Evolutionary conservation across 2,797 vertebrate genomes (phyloP).

Genomic region (Pseudochaenichthys georgianus): DNA sequence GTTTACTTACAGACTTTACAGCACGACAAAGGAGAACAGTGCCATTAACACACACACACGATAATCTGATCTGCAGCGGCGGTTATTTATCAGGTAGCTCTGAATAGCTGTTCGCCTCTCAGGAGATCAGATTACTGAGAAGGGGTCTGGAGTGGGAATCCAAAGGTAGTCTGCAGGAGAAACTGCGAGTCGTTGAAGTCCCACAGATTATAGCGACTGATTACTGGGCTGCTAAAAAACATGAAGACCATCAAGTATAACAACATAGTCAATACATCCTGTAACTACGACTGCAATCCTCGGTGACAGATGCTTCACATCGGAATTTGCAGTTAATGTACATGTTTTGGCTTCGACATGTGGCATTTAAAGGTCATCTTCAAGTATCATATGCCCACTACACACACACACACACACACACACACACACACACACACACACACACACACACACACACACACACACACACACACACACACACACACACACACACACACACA

Average conservation of each 20-base stretch:
- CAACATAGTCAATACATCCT: neutral
- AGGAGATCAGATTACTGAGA: slow-evolving; percentile 50
- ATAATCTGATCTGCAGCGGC: slow-evolving; percentile 49
- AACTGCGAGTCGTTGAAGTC: neutral
- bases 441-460: too few species aligned
- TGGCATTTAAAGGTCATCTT: neutral
- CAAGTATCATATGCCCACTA: neutral
- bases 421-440: neutral
- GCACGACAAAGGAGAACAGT: slow-evolving; percentile 52
- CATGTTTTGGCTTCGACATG: neutral
- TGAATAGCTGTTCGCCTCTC: slow-evolving; percentile 51
- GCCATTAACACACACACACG: slow-evolving; percentile 37
- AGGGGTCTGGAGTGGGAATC: slow-evolving; percentile 33
- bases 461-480: neutral
- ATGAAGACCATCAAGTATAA: neutral
- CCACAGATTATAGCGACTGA: neutral
- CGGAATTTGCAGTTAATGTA: neutral
- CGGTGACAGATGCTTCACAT: neutral
- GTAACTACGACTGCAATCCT: neutral
- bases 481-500: too few species aligned
- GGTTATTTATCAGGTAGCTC: slow-evolving; percentile 58
- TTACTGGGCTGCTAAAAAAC: neutral
- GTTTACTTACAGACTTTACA: slow-evolving; percentile 59
- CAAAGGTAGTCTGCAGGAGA: neutral
- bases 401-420: neutral